Conservation (phyloP, 2,113 vertebrate species). For the Platichthys stellatus region DNA sequence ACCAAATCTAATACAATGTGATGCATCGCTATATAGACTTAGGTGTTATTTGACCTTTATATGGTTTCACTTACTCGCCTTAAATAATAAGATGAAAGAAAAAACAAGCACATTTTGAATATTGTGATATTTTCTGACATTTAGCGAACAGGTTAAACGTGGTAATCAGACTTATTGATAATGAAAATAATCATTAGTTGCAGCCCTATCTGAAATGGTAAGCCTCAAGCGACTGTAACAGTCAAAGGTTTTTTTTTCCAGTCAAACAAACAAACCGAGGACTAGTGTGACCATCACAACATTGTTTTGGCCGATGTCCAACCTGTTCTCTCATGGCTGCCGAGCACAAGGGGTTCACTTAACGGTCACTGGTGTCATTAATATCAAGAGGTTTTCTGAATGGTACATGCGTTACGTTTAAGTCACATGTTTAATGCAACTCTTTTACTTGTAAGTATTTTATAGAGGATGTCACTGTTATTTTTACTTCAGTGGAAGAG, state of each 20-base stretch:
- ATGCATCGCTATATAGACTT: too few relatives aligned
- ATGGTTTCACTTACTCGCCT: not conserved
- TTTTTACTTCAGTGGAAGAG: not conserved
- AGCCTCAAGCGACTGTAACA: not conserved
- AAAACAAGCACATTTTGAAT: not conserved
- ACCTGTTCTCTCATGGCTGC: not conserved
- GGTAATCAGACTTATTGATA: not conserved
- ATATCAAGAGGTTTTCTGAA: not conserved
- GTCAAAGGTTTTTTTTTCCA: not conserved
- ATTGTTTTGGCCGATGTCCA: not conserved
- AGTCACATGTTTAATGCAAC: not conserved
- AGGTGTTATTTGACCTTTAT: too few relatives aligned
- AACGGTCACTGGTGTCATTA: not conserved
- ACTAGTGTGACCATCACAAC: not conserved
- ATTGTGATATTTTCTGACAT: not conserved
- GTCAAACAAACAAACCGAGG: not conserved
- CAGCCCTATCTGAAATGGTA: not conserved
- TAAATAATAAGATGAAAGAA: not conserved
- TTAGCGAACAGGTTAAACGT: too few relatives aligned
- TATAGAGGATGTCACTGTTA: not conserved
- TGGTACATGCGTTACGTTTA: too few relatives aligned
- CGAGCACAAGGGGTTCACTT: not conserved
- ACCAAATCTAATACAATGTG: too few relatives aligned
- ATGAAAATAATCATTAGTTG: not conserved
- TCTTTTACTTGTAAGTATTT: not conserved